phyloP scores from a whole-genome alignment of 2,888 invertebrate species.

The Escarpia spicata region DNA sequence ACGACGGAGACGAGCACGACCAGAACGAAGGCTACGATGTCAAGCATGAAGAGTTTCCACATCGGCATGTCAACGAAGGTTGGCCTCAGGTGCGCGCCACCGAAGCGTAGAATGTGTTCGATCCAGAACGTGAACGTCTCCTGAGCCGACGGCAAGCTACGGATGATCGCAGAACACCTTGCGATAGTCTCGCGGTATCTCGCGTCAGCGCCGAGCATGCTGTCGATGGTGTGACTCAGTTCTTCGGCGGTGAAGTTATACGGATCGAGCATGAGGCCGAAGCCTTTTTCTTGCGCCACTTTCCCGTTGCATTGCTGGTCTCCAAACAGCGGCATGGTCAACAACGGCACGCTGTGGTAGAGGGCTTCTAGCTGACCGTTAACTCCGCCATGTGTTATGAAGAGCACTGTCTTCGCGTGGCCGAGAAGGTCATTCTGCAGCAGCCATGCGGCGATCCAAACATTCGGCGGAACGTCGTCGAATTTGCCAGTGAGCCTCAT shows the following conservation, averaged over 20 bases:
- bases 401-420: constrained; percentile 30
- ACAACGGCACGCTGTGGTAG: constrained; percentile 35
- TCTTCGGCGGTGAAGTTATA: constrained; percentile 26
- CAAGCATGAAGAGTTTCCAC: background rate
- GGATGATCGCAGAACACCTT: constrained; percentile 29
- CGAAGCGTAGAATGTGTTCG: background rate
- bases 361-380: constrained; percentile 35
- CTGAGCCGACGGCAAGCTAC: constrained; percentile 24
- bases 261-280: constrained; percentile 26
- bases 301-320: constrained; percentile 32
- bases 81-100: constrained; percentile 5
- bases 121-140: constrained; percentile 18
- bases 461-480: constrained; percentile 27
- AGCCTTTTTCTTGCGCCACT: constrained; percentile 14
- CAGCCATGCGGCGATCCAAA: constrained; percentile 27
- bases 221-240: constrained; percentile 20
- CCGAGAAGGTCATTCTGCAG: constrained; percentile 33
- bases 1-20: background rate
- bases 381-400: constrained; percentile 35
- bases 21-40: background rate
- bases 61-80: background rate
- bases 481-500: constrained; percentile 20
- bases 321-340: constrained; percentile 28
- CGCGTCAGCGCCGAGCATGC: background rate
- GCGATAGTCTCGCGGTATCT: constrained; percentile 23